Conservation (phyloP, 2,888 invertebrate species). For the Ophion ventricosus region DNA sequence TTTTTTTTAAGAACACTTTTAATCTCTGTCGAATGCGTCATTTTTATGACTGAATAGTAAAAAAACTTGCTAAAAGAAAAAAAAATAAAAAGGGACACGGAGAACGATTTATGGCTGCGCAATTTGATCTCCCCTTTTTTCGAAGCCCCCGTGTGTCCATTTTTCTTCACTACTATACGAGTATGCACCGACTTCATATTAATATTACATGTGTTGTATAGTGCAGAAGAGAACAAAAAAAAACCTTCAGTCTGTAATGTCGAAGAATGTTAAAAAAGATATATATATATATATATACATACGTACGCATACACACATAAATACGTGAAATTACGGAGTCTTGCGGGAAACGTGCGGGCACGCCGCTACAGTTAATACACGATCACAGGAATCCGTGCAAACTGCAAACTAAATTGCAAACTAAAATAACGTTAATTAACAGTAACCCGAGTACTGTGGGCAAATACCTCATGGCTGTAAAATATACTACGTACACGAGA, state of each 20-base stretch:
- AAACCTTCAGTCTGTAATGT: neutral
- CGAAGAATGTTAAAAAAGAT: constrained; percentile 31
- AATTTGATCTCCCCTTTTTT: neutral
- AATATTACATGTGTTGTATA: constrained; percentile 23
- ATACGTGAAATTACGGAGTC: constrained; percentile 1
- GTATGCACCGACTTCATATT: constrained; percentile 14
- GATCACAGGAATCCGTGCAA: constrained; percentile 40
- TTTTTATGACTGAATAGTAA: neutral
- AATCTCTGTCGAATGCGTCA: neutral
- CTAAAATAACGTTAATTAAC: constrained; percentile 54
- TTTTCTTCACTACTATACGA: neutral
- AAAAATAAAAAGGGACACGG: neutral
- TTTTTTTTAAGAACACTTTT: neutral
- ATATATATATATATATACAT: too few species aligned
- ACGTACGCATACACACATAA: neutral
- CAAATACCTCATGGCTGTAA: constrained; percentile 18
- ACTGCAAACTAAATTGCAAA: constrained; percentile 45
- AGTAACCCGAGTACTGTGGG: constrained; percentile 13
- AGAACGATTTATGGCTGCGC: neutral
- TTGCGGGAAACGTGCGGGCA: constrained; percentile 16
- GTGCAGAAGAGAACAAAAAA: neutral
- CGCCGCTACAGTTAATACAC: constrained; percentile 25
- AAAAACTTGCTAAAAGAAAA: neutral
- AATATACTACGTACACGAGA: constrained; percentile 18
- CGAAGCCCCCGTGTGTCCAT: neutral